Percentiles rank a stretch among this genome's conserved stretches.
phyloP scores from a whole-genome alignment of 2,113 vertebrate species.

The Platichthys flesus region DNA sequence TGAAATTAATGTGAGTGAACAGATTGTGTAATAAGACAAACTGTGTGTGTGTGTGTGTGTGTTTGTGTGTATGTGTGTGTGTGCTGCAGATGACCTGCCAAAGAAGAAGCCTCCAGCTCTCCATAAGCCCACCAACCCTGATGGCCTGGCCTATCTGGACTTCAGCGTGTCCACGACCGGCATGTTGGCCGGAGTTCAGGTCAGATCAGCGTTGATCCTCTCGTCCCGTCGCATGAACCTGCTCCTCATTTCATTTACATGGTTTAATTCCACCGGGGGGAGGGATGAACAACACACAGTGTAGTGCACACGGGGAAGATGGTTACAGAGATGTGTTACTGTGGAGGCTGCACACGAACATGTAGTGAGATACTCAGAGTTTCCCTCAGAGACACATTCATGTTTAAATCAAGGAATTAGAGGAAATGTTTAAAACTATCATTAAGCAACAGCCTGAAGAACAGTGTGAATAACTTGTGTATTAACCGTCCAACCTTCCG shows the following conservation, averaged over 20 bases:
- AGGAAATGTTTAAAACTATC: neutral
- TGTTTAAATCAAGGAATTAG: too few relatives aligned
- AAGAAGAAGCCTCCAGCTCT: constrained; percentile 97
- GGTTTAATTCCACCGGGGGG: too few relatives aligned
- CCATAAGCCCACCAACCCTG: constrained; percentile 96
- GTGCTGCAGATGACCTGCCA: constrained; percentile 92
- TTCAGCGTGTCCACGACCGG: constrained; percentile 99
- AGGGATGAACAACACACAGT: too few relatives aligned
- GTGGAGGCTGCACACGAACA: too few relatives aligned
- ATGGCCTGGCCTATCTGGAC: constrained; percentile 96
- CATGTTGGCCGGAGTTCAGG: constrained; percentile 99
- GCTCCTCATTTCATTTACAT: neutral
- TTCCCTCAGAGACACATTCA: neutral
- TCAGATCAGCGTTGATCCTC: constrained; percentile 61
- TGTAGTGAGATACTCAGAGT: too few relatives aligned
- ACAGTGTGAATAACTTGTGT: neutral
- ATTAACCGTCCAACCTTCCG: constrained; percentile 2
- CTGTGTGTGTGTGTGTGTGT: constrained; percentile 36
- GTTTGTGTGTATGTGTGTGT: constrained; percentile 10
- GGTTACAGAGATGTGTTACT: too few relatives aligned
- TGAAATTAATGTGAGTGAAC: neutral
- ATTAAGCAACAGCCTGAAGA: neutral
- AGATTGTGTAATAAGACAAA: neutral
- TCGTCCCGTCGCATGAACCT: neutral
- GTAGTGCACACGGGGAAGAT: too few relatives aligned